Conservation (phyloP, 2,113 vertebrate genomes). For the Raja brachyura region DNA sequence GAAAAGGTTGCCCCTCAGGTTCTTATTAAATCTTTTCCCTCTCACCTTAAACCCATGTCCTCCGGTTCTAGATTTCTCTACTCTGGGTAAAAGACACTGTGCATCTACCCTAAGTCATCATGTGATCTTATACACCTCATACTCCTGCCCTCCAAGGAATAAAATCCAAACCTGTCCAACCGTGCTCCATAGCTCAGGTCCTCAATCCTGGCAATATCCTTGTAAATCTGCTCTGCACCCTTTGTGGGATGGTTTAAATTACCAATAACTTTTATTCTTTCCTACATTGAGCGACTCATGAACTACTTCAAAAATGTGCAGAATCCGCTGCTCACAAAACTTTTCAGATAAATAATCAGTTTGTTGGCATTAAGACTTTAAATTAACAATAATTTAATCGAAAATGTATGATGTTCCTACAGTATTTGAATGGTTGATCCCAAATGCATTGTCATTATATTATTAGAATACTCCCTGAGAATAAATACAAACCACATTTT, state of each 20-base stretch:
- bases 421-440: background rate
- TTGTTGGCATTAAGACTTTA: background rate
- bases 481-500: background rate
- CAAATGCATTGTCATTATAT: background rate
- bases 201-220: no score
- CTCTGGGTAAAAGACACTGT: no score
- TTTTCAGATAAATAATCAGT: background rate
- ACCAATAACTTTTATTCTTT: background rate
- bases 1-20: no score
- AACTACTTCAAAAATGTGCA: background rate
- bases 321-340: background rate
- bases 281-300: background rate
- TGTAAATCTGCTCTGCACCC: no score
- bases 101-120: no score
- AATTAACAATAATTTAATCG: background rate
- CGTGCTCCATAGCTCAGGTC: no score
- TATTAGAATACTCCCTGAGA: background rate
- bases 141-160: no score
- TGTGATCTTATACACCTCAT: no score
- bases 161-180: no score
- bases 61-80: no score
- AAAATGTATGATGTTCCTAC: background rate
- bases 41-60: no score
- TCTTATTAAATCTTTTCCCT: no score
- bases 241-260: background rate